Conservation (phyloP, 1,140 invertebrate species). For the Reticulitermes speratus region DNA sequence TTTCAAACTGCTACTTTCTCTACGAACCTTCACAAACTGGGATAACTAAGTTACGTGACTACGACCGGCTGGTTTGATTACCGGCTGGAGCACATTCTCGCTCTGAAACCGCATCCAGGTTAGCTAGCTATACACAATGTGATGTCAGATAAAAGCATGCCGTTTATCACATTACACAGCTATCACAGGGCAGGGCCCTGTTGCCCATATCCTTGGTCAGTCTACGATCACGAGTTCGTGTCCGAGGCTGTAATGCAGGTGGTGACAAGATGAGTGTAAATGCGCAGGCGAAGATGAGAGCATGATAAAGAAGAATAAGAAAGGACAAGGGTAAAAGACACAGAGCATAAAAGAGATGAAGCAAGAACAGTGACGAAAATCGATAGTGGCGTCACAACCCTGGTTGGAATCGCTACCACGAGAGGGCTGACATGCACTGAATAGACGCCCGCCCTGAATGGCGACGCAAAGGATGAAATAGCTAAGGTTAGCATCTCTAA, state of each 20-base stretch:
- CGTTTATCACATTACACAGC: too few species aligned
- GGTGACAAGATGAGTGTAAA: not conserved
- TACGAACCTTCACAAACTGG: too few species aligned
- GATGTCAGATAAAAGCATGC: too few species aligned
- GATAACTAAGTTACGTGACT: too few species aligned
- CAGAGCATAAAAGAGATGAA: constrained; percentile 25
- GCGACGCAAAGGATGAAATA: constrained; percentile 1
- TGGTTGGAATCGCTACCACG: constrained; percentile 31
- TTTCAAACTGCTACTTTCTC: too few species aligned
- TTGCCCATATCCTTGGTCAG: not conserved
- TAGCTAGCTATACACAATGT: too few species aligned
- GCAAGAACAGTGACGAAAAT: constrained; percentile 29
- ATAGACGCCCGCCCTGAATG: not conserved
- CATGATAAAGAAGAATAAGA: not conserved
- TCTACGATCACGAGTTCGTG: not conserved
- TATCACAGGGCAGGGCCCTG: not conserved
- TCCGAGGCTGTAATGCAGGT: not conserved
- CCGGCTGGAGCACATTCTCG: too few species aligned
- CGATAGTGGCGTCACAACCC: constrained; percentile 31
- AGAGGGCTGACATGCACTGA: constrained; percentile 24
- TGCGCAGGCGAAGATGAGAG: not conserved
- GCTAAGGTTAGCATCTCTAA: not conserved
- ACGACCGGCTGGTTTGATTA: too few species aligned
- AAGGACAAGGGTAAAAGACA: constrained; percentile 31
- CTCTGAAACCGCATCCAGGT: too few species aligned